Percentiles rank a stretch among this genome's conserved stretches.
phyloP scores from a whole-genome alignment of 2,888 invertebrate species.

The Harpalus rubripes region DNA sequence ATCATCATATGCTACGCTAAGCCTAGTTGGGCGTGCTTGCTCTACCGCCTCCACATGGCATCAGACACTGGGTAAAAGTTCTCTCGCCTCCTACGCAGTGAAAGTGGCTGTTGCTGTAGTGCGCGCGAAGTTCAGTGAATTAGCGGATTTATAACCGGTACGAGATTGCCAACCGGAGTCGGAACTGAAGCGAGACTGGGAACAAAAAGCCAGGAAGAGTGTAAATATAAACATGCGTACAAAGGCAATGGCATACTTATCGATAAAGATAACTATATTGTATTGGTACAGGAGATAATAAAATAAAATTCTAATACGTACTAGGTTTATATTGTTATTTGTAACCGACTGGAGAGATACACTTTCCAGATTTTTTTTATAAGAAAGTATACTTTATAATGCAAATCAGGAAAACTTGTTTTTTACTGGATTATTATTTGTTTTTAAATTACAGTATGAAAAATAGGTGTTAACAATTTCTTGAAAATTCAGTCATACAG shows the following conservation, averaged over 20 bases:
- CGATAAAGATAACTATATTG: too few species aligned
- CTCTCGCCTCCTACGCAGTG: conserved; percentile 48
- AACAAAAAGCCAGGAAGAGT: neutral
- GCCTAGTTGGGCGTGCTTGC: conserved; percentile 26
- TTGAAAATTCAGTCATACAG: too few species aligned
- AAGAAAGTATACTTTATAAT: too few species aligned
- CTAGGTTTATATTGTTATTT: too few species aligned
- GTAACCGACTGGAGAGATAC: too few species aligned
- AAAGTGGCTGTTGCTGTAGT: conserved; percentile 17
- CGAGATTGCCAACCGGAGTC: conserved; percentile 14
- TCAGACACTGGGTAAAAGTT: conserved; percentile 49
- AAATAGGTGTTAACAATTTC: too few species aligned
- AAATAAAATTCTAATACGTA: too few species aligned
- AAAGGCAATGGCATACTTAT: neutral
- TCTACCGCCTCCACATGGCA: neutral
- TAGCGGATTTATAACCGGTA: conserved; percentile 40
- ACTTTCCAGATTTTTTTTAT: too few species aligned
- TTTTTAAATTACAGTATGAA: too few species aligned
- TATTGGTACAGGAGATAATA: too few species aligned
- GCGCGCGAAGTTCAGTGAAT: conserved; percentile 30
- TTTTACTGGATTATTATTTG: too few species aligned
- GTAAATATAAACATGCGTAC: neutral
- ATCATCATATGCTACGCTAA: neutral
- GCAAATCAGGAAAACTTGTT: too few species aligned
- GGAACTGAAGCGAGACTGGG: neutral